phyloP scores from a whole-genome alignment of 37 sponge, comb jelly and placozoan genomes.

The Chondrosia reniformis region DNA sequence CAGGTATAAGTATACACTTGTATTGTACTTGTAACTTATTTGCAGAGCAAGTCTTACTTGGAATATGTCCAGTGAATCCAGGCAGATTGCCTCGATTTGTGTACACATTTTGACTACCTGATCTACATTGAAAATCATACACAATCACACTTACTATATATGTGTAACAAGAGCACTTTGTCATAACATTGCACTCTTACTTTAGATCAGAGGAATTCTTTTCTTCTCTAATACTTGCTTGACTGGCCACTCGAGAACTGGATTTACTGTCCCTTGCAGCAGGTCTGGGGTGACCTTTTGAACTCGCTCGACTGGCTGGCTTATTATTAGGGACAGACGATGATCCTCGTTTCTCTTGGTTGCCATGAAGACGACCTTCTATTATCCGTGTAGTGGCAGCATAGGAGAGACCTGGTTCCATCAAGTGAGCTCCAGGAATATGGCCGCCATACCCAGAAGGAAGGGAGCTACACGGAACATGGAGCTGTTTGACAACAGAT shows the following conservation, averaged over 20 bases:
- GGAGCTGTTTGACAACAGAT: background rate
- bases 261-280: background rate
- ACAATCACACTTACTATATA: background rate
- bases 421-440: slow-evolving; percentile 8
- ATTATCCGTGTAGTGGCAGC: background rate
- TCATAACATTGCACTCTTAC: too few species aligned
- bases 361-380: background rate
- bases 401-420: slow-evolving; percentile 17
- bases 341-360: background rate
- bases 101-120: background rate
- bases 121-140: too few species aligned
- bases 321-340: background rate
- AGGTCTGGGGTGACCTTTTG: background rate
- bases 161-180: too few species aligned
- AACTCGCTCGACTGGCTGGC: background rate
- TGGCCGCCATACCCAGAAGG: slow-evolving; percentile 20
- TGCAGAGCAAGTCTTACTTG: slow-evolving; percentile 1
- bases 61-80: slow-evolving; percentile 15
- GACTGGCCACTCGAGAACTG: background rate
- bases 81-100: slow-evolving; percentile 5
- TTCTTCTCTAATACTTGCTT: background rate
- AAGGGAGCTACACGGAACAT: background rate
- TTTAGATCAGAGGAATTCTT: background rate
- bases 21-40: background rate
- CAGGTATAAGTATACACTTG: background rate